A percentile compares a stretch with the other conserved stretches of the same genome.
These are phyloP conservation scores for Lepidostoma basale DNA, from an alignment of 1,140 invertebrate species.

Conservation along the genomic window DNA sequence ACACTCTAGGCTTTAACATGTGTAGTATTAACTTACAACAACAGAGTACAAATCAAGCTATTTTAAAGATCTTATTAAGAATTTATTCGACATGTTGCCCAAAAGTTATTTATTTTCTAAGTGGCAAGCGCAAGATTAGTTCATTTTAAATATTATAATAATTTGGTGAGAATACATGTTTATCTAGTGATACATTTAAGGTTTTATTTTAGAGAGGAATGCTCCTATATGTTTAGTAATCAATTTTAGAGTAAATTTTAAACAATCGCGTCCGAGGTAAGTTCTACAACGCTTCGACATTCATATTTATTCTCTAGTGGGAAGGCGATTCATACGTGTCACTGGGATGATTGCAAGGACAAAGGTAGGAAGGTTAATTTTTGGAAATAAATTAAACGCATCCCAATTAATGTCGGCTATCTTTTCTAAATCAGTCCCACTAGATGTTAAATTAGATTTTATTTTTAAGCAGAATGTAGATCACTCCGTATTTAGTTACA, in stretches of 20 bases:
- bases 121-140: slow-evolving; percentile 45
- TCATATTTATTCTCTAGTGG: slow-evolving; percentile 6
- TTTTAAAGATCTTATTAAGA: slow-evolving; percentile 29
- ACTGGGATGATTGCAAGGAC: too few relatives aligned
- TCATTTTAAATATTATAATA: slow-evolving; percentile 35
- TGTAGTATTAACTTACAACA: slow-evolving; percentile 39
- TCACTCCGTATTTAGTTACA: slow-evolving; percentile 22
- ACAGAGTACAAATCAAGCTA: slow-evolving; percentile 43
- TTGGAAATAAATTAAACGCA: too few relatives aligned
- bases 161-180: slow-evolving; percentile 30
- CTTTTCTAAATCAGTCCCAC: slow-evolving; percentile 10
- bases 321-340: not conserved
- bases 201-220: slow-evolving; percentile 38
- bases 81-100: slow-evolving; percentile 28
- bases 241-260: slow-evolving; percentile 13
- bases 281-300: not conserved
- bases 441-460: slow-evolving; percentile 29
- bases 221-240: slow-evolving; percentile 25
- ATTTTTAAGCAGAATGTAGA: slow-evolving; percentile 37
- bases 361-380: too few relatives aligned
- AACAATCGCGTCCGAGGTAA: not conserved
- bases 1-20: slow-evolving; percentile 43
- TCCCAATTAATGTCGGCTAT: too few relatives aligned
- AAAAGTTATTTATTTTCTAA: slow-evolving; percentile 35
- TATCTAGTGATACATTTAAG: slow-evolving; percentile 35